Conservation (phyloP, 2,888 invertebrate genomes). For the Pristionchus mayeri region DNA sequence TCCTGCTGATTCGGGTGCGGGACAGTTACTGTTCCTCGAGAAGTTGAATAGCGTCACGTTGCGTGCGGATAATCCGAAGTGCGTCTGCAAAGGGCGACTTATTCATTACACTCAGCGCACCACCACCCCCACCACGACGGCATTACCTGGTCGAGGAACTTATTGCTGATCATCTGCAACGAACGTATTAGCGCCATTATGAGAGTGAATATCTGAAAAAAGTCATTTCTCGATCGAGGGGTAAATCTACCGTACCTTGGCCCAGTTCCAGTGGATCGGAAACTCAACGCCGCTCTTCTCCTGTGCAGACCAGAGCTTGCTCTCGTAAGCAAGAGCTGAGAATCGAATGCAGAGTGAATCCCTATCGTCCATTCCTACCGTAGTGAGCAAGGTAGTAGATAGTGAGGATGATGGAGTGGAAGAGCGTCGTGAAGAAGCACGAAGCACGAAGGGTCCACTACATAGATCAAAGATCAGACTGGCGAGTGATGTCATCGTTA, state of each 20-base stretch:
- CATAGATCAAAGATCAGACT: neutral
- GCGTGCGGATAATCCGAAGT: neutral
- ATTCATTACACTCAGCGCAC: neutral
- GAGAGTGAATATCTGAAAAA: neutral
- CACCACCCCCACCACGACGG: neutral
- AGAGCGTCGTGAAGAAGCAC: neutral
- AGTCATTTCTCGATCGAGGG: neutral
- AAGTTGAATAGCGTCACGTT: neutral
- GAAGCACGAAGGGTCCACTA: slow-evolving; percentile 1
- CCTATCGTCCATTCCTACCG: neutral
- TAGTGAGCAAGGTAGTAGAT: slow-evolving; percentile 11
- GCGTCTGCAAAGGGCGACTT: slow-evolving; percentile 10
- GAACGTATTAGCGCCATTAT: neutral
- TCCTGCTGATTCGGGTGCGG: neutral
- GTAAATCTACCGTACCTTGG: neutral
- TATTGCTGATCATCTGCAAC: neutral
- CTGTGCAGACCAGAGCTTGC: neutral
- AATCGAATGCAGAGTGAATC: neutral
- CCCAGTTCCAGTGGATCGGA: neutral
- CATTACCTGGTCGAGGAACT: slow-evolving; percentile 15
- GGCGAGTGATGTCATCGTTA: neutral
- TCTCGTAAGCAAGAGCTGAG: neutral
- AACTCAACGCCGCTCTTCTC: neutral
- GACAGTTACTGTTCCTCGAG: slow-evolving; percentile 6
- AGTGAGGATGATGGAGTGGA: neutral